A percentile compares a stretch with the other conserved stretches of the same genome.
Evolutionary conservation across 2,888 invertebrate genomes (phyloP).

Genomic region (Crematogaster levior): DNA sequence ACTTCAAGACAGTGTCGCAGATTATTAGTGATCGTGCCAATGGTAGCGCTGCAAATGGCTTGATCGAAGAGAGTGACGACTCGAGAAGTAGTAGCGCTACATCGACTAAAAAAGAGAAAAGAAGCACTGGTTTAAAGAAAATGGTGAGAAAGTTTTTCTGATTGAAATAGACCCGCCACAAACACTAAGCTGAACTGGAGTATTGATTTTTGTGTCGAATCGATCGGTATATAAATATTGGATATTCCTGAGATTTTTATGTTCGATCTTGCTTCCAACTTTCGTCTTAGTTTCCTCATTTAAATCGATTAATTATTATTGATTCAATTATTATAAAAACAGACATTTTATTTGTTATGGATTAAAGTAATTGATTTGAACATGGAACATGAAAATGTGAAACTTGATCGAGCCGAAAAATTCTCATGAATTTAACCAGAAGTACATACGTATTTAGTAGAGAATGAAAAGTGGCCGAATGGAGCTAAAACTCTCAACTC

Average conservation of each 20-base stretch:
- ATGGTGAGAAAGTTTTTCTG: constrained; percentile 93
- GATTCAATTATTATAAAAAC: background rate
- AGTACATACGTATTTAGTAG: no score
- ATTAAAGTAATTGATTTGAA: background rate
- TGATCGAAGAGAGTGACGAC: constrained; percentile 80
- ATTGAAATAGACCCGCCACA: constrained; percentile 82
- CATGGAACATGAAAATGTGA: background rate
- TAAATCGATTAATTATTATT: background rate
- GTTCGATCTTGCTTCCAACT: background rate
- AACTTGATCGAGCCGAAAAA: background rate
- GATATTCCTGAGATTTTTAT: background rate
- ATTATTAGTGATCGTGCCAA: constrained; percentile 71
- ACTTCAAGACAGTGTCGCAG: constrained; percentile 28
- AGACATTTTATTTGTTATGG: background rate
- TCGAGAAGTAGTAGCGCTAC: constrained; percentile 78
- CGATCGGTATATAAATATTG: constrained; percentile 11
- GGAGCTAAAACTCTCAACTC: background rate
- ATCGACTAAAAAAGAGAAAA: constrained; percentile 87
- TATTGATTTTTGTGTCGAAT: background rate
- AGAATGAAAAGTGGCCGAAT: background rate
- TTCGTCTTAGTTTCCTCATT: background rate
- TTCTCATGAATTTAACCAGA: background rate
- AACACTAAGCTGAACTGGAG: background rate
- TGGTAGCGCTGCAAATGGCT: constrained; percentile 60
- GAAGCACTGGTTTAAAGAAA: constrained; percentile 90